Evolutionary conservation across 1,140 invertebrate species (phyloP).

Genomic region (Trichomalopsis sarcophagae): DNA sequence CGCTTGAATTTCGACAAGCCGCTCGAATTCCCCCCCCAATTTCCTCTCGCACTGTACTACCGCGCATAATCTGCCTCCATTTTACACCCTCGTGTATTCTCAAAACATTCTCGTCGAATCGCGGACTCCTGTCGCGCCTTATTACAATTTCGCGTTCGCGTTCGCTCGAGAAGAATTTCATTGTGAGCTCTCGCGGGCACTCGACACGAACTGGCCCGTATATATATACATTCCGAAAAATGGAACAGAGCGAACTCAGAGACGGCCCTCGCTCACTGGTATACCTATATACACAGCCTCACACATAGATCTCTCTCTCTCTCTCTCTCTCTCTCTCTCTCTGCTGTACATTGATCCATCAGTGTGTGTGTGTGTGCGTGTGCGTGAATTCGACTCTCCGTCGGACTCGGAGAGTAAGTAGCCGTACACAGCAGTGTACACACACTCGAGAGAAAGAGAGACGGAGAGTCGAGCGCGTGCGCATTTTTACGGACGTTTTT

Average conservation of each 20-base stretch:
- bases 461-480: too few relatives aligned
- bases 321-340: too few relatives aligned
- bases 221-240: background rate
- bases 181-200: background rate
- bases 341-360: too few relatives aligned
- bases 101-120: background rate
- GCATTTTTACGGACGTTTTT: too few relatives aligned
- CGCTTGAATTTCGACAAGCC: too few relatives aligned
- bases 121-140: background rate
- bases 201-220: conserved; percentile 22
- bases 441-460: background rate
- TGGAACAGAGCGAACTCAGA: background rate
- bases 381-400: background rate
- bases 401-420: background rate
- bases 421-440: background rate
- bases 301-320: background rate
- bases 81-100: background rate
- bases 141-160: conserved; percentile 1
- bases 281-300: background rate
- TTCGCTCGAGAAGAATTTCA: background rate
- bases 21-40: too few relatives aligned
- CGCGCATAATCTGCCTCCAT: background rate
- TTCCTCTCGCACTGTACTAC: too few relatives aligned
- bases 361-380: too few relatives aligned
- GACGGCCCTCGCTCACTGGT: background rate